Conservation (phyloP, 2,888 invertebrate genomes). For the Apodemia zela region DNA sequence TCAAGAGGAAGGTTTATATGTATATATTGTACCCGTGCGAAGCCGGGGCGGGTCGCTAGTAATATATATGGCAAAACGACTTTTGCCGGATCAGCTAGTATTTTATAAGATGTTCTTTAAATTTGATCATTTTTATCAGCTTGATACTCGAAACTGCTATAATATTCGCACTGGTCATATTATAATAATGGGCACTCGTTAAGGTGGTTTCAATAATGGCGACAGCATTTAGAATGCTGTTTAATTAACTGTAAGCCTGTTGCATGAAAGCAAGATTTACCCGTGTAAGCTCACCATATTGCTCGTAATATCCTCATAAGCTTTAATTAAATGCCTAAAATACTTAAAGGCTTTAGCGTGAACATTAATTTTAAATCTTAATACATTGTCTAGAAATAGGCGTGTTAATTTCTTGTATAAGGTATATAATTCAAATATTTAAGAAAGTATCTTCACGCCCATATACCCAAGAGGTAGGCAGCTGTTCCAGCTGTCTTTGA, state of each 20-base stretch:
- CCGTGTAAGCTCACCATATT: constrained; percentile 17
- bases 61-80: too few relatives aligned
- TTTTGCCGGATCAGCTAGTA: too few relatives aligned
- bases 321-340: constrained; percentile 22
- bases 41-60: too few relatives aligned
- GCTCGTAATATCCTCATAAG: constrained; percentile 21
- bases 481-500: too few relatives aligned
- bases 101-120: too few relatives aligned
- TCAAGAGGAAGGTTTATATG: too few relatives aligned
- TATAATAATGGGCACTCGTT: neutral
- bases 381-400: neutral
- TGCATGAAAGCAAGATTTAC: constrained; percentile 25
- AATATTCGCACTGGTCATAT: neutral
- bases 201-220: neutral
- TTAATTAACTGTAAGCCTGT: constrained; percentile 29
- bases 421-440: too few relatives aligned
- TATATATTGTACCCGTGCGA: too few relatives aligned
- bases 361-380: constrained; percentile 6
- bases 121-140: too few relatives aligned
- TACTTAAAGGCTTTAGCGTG: constrained; percentile 15
- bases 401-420: neutral
- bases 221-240: constrained; percentile 19
- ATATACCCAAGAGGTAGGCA: too few relatives aligned
- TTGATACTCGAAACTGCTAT: neutral
- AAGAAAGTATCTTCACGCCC: too few relatives aligned